A percentile compares a stretch with the other conserved stretches of the same genome.
phyloP scores from a whole-genome alignment of 1,140 invertebrate genomes.

The Kradibia gibbosae region DNA sequence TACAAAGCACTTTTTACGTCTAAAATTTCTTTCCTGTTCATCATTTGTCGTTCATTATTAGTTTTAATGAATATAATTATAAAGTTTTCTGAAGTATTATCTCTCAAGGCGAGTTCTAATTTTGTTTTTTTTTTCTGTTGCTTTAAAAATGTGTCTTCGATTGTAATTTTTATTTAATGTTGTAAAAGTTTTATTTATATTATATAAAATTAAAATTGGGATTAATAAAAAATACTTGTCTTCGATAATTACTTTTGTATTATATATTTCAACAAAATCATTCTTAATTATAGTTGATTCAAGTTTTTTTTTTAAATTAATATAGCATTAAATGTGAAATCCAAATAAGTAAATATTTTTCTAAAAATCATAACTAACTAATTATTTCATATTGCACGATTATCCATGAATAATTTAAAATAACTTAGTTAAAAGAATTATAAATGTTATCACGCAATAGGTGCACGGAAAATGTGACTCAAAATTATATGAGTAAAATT shows the following conservation, averaged over 20 bases:
- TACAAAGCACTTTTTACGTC: constrained; percentile 34
- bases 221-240: constrained; percentile 64
- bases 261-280: neutral
- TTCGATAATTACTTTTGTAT: constrained; percentile 29
- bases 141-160: constrained; percentile 53
- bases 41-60: constrained; percentile 35
- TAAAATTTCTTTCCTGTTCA: constrained; percentile 21
- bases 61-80: constrained; percentile 53
- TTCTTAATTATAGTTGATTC: neutral
- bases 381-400: too few relatives aligned
- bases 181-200: constrained; percentile 66
- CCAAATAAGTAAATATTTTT: constrained; percentile 3
- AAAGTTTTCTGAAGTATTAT: constrained; percentile 64
- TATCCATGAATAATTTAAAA: too few relatives aligned
- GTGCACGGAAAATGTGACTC: too few relatives aligned
- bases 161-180: constrained; percentile 64
- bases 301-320: neutral
- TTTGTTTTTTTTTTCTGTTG: too few relatives aligned
- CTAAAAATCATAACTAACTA: neutral
- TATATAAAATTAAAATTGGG: constrained; percentile 60
- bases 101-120: constrained; percentile 55
- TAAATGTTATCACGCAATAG: too few relatives aligned
- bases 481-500: too few relatives aligned
- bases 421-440: too few relatives aligned
- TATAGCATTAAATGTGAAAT: constrained; percentile 1